Base-by-base conservation (phyloP, 2,888 invertebrate genomes). In the Camponotus fellah region DNA sequence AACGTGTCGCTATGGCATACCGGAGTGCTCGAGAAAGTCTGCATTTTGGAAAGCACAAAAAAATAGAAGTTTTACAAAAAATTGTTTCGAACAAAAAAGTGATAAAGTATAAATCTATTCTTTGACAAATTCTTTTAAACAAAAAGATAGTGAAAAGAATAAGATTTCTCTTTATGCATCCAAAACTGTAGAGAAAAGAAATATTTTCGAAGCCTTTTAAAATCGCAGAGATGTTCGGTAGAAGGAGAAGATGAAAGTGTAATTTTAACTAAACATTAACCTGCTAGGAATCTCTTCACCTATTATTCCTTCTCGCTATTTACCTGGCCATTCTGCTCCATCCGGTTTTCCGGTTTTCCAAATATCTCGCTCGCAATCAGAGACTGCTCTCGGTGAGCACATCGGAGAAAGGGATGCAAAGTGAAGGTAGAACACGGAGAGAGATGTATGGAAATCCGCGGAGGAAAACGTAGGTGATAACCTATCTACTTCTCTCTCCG, bases 241-340 rank as follows among this genome's bases (percentile, higher is more conserved):
- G 46, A 17, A 49, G n/a, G 49, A 49, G 49, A 89, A 88, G 91
- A 88, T n/a, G n/a, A n/a, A n/a, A n/a, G n/a, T n/a, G n/a, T n/a
- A n/a, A n/a, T n/a, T n/a, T n/a, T n/a, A n/a, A n/a, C n/a, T n/a
- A n/a, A n/a, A n/a, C n/a, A n/a, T n/a, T n/a, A n/a, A n/a, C n/a
- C n/a, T n/a, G 93, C 93, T 92, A 90, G 89, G 89, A 93, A 91
- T 91, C 89, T 91, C 89, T 85, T 88, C 91, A 84, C 87, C 87
- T 84, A 81, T 84, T 14, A 49, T 49, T 86, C 85, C 85, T 56
- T 80, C 87, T 53, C 32, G 64, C 85, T n/a, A 82, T 71, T 76
- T 71, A 85, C 83, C 75, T 86, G n/a, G 60, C 75, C 83, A 49
- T 2, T 87, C 74, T 82, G 69, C 72, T 58, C 49, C 74, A 46